Evolutionary conservation across 2,113 vertebrate species (phyloP), one percentile per base, ranked within the genome.

Genomic region (Cisticola juncidis): DNA sequence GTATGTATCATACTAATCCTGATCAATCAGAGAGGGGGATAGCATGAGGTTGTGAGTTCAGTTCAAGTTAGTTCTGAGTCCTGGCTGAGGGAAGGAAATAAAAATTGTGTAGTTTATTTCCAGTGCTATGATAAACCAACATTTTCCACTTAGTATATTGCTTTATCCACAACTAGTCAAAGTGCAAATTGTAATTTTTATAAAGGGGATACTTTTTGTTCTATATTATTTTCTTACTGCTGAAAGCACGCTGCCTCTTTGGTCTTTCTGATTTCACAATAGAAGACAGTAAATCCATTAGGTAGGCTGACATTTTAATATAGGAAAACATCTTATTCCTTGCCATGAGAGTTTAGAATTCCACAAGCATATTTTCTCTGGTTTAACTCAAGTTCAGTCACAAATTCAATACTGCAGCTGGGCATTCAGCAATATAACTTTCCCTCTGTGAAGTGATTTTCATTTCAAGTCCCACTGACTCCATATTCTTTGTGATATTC

Each of bases 301-400:
- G 4, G 6, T 29, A 81, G 20, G 12, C 12, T 76, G 69, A 23
- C 19, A 70, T 72, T 90, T 54, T 79, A 92, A 85, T 29, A 21
- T 40, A 71, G 24, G 33, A 91, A 94, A 95, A 79, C 25, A 51
- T 72, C 28, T 47, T 60, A 91, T 81, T 76, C 31, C 23, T 92
- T 95, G 25, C 5, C 64, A 66, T 6, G 4, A 28, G 26, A 86
- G 7, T 79, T 94, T 60, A 81, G 81, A 87, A 86, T 92, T 94
- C 45, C 33, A 93, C 4, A 14, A 69, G 29, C 21, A 54, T 88
- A 88, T 93, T 96, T 95, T 57, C 24, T 86, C 48, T 21, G 14
- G 14, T 94, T 93, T 65, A 79, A 51, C 68, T 90, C 77, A 26
- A 64, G 29, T 74, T 95, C 85, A 92, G 88, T 95, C 26, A 94